Percentiles rank a stretch among this genome's conserved stretches.
phyloP scores from a whole-genome alignment of 2,113 vertebrate species.

The Planiliza haematocheilus region DNA sequence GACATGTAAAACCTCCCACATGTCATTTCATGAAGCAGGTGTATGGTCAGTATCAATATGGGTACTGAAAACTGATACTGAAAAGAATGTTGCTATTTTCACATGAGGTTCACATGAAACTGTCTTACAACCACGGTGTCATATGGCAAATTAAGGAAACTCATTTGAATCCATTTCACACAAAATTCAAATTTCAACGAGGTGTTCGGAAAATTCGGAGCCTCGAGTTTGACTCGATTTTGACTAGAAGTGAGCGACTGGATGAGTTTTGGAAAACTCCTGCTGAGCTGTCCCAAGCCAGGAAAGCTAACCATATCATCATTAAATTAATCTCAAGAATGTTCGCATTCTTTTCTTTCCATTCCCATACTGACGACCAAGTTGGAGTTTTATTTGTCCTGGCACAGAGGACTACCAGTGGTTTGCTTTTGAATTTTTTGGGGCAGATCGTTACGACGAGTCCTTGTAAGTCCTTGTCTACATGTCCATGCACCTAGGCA shows the following conservation, averaged over 20 bases:
- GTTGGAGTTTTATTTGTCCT: too few species aligned
- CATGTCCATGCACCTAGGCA: too few species aligned
- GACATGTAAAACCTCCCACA: not conserved
- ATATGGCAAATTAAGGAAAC: not conserved
- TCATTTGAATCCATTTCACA: not conserved
- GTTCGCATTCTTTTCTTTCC: not conserved
- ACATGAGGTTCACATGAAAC: not conserved
- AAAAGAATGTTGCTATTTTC: too few species aligned
- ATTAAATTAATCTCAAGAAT: not conserved
- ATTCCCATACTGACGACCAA: constrained; percentile 3
- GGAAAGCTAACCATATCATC: not conserved
- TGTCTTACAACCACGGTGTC: not conserved
- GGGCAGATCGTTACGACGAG: too few species aligned
- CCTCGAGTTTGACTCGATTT: not conserved
- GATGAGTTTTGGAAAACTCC: not conserved
- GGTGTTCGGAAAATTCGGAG: too few species aligned
- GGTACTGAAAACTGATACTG: constrained; percentile 5
- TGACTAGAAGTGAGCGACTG: not conserved
- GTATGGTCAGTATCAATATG: not conserved
- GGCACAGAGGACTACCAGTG: not conserved
- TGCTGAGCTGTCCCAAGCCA: not conserved
- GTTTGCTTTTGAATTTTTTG: not conserved
- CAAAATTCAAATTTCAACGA: too few species aligned
- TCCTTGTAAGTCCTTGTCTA: too few species aligned
- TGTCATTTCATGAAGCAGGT: not conserved